A percentile compares a stretch with the other conserved stretches of the same genome.
phyloP scores from a whole-genome alignment of 1,140 invertebrate genomes.

The Pinna nobilis region DNA sequence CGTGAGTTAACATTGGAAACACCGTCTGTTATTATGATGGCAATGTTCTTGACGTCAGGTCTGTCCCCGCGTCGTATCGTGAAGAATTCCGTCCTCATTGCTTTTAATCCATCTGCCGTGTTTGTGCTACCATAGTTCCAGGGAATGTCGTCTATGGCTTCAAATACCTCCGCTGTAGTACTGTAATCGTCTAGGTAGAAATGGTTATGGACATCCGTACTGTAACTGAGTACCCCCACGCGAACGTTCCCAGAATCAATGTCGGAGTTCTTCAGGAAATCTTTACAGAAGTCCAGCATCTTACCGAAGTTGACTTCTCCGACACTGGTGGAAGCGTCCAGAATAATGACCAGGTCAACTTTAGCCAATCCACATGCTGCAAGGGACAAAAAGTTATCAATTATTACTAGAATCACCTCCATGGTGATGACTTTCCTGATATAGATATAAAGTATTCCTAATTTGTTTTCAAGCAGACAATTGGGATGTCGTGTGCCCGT shows the following conservation, averaged over 20 bases:
- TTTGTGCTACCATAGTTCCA: slow-evolving; percentile 47
- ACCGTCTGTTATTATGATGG: slow-evolving; percentile 57
- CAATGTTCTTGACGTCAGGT: slow-evolving; percentile 35
- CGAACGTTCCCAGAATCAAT: slow-evolving; percentile 38
- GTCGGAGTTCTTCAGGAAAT: slow-evolving; percentile 26
- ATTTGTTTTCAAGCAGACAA: too few relatives aligned
- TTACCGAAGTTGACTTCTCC: slow-evolving; percentile 47
- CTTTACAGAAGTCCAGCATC: slow-evolving; percentile 46
- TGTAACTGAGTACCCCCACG: slow-evolving; percentile 44
- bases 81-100: slow-evolving; percentile 33
- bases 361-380: slow-evolving; percentile 43
- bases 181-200: slow-evolving; percentile 42
- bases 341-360: slow-evolving; percentile 52
- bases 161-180: slow-evolving; percentile 18
- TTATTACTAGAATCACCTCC: too few relatives aligned
- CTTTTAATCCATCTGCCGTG: slow-evolving; percentile 28
- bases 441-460: too few relatives aligned
- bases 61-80: slow-evolving; percentile 26
- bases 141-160: slow-evolving; percentile 30
- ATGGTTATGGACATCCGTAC: slow-evolving; percentile 34
- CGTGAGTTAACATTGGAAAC: slow-evolving; percentile 51
- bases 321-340: slow-evolving; percentile 57
- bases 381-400: not conserved
- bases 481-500: too few relatives aligned
- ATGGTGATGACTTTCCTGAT: too few relatives aligned